These are phyloP conservation scores for Hiodon tergisus DNA, from an alignment of 2,113 vertebrate genomes.

Conservation along the genomic window DNA sequence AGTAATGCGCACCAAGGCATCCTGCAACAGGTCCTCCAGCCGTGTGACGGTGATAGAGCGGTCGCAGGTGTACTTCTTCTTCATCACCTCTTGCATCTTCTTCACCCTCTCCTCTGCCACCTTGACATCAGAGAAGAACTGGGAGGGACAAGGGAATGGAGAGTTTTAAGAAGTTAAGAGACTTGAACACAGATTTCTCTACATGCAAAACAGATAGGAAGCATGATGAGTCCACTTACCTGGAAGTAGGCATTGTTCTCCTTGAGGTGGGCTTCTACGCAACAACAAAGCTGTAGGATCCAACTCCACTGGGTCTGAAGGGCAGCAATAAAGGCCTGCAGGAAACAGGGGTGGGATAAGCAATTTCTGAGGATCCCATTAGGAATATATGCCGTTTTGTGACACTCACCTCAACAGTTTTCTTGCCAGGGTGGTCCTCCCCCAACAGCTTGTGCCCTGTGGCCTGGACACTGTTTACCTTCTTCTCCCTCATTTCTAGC, in stretches of 20 bases:
- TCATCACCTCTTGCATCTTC: constrained; percentile 77
- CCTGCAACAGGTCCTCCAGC: constrained; percentile 86
- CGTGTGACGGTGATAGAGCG: constrained; percentile 75
- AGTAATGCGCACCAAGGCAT: constrained; percentile 62
- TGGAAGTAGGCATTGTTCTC: constrained; percentile 91
- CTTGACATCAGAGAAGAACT: constrained; percentile 83
- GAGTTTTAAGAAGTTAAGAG: background rate
- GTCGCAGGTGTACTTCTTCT: constrained; percentile 82
- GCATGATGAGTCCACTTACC: constrained; percentile 47
- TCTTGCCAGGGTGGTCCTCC: constrained; percentile 76
- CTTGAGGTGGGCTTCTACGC: constrained; percentile 85
- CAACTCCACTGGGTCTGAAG: constrained; percentile 96
- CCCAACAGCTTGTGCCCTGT: constrained; percentile 72
- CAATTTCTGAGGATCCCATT: background rate
- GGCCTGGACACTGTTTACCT: constrained; percentile 76
- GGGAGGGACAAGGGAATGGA: fast-evolving
- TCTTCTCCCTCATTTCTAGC: constrained; percentile 80
- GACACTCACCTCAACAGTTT: constrained; percentile 74
- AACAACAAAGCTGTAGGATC: constrained; percentile 90
- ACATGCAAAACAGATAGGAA: background rate
- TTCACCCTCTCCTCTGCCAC: constrained; percentile 76
- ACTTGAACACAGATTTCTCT: background rate
- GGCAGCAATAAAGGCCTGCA: constrained; percentile 80
- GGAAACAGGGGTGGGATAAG: background rate
- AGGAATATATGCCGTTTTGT: no score